Evolutionary conservation across 2,113 vertebrate species (phyloP), one percentile per base, ranked within the genome.

Genomic region (Platichthys stellatus): DNA sequence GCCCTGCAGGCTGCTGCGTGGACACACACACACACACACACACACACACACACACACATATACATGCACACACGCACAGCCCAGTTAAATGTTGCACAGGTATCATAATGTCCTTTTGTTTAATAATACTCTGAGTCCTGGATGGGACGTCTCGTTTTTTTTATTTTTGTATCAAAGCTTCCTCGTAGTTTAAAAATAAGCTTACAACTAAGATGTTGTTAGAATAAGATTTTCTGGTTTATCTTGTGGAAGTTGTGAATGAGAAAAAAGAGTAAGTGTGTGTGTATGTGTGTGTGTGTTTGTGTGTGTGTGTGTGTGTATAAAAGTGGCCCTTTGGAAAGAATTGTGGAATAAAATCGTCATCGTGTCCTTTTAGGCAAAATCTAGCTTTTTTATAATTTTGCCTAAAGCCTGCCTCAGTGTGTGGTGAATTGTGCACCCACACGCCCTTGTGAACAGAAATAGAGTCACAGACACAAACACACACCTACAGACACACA

Each of bases 1-100:
- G 58, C 72, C 26, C 78, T 74, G 71, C 69, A 74, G 72, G 43
- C 65, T 65, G 66, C 74, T 9, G 63, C 79, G 56, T 31, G 20
- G 58, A 72, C 54, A 71, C 40, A 31, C 21, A 47, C n/a, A 51
- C 45, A 63, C 43, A 24, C 17, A 13, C 58, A 58, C 56, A 58
- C 56, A 28, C 56, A 26, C 11, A 31, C 15, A 47, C 43, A 69
- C 78, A 76, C 15, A 61, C 59, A 61, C 59, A 35, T 2, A 7
- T 24, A 11, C 47, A 49, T 0, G 3, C 57, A 3, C 47, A 49
- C 45, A 47, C 45, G 1, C 31, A 31, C 31, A 31, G 15, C 8
- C 15, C 21, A 26, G 26, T n/a, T 18, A 24, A 53, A 2, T 10
- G 57, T 17, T 26, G 26, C 57, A 59, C 51, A n/a, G 20, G 51